Conservation (phyloP, 2,797 vertebrate species). For the Nannoperca australis region DNA sequence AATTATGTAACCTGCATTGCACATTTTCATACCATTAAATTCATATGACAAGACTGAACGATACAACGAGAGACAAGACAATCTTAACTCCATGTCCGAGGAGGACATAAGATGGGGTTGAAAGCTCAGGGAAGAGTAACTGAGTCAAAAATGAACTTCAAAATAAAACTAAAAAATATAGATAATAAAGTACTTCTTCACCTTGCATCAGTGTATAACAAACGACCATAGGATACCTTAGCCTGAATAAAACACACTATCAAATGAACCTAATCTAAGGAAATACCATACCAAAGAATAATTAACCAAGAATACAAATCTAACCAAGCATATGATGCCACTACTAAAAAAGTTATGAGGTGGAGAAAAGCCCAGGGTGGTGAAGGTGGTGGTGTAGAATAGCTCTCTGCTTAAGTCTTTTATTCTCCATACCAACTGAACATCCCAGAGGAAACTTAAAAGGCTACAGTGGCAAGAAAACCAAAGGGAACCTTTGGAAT, state of each 20-base stretch:
- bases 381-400: too few species aligned
- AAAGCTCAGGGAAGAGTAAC: neutral
- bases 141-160: neutral
- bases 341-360: too few species aligned
- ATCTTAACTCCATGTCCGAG: neutral
- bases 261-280: neutral
- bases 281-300: neutral
- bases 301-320: too few species aligned
- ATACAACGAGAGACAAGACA: neutral
- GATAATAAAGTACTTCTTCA: neutral
- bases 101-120: neutral
- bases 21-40: neutral
- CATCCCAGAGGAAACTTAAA: too few species aligned
- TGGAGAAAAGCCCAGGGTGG: too few species aligned
- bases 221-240: neutral
- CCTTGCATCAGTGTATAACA: neutral
- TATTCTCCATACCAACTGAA: too few species aligned
- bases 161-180: too few species aligned
- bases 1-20: accelerated
- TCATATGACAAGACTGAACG: neutral
- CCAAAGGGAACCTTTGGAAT: too few species aligned
- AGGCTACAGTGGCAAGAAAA: too few species aligned
- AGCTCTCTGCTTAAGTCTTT: too few species aligned
- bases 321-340: too few species aligned
- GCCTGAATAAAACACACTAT: neutral